phyloP scores from a whole-genome alignment of 2,888 invertebrate genomes.

The Calliphora vomitoria region DNA sequence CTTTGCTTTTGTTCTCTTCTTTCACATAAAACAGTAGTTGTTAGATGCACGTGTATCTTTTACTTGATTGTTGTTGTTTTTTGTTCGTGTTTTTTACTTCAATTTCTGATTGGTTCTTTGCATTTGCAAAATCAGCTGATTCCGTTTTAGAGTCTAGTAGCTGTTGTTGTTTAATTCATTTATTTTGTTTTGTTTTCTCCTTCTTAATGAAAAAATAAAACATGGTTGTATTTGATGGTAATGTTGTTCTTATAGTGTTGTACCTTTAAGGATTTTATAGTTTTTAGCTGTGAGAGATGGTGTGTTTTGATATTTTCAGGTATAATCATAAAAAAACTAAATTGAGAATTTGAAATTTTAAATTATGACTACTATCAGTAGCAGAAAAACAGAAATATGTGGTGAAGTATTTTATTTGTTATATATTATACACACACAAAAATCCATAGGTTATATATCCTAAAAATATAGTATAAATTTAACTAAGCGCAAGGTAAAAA shows the following conservation, averaged over 20 bases:
- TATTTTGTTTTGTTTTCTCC: constrained; percentile 1
- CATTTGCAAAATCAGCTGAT: constrained; percentile 42
- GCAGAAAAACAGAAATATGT: no score
- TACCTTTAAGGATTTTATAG: neutral
- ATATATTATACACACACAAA: no score
- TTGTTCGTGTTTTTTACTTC: constrained; percentile 8
- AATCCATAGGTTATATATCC: no score
- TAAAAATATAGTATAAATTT: no score
- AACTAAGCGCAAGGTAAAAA: no score
- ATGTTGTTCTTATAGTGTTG: neutral
- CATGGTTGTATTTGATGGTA: neutral
- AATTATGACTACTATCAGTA: no score
- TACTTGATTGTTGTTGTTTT: constrained; percentile 17
- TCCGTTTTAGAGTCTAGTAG: constrained; percentile 27
- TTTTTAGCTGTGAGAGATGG: neutral
- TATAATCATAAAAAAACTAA: no score
- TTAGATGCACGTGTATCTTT: constrained; percentile 54
- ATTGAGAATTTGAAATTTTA: no score
- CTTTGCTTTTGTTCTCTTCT: neutral
- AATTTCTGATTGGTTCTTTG: constrained; percentile 33
- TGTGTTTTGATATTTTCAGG: neutral
- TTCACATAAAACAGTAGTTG: neutral
- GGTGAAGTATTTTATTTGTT: no score
- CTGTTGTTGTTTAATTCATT: no score
- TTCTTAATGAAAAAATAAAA: neutral